These are phyloP conservation scores for Chrysolina oricalcia DNA, from an alignment of 2,888 invertebrate species.

Conservation along the genomic window DNA sequence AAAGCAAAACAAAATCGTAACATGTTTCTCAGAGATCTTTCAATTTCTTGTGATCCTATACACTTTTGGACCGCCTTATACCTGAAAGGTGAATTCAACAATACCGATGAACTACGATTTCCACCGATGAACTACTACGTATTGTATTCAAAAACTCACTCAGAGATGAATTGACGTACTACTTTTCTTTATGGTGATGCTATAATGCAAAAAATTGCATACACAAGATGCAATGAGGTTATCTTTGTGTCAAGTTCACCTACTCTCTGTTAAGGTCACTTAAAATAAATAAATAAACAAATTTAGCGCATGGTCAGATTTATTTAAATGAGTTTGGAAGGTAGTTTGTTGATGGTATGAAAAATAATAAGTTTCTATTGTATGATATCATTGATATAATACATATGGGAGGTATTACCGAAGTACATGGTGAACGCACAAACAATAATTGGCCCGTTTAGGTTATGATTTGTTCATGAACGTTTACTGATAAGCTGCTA, in stretches of 20 bases:
- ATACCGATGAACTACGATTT: slow-evolving; percentile 27
- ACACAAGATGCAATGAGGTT: slow-evolving; percentile 32
- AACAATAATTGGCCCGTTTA: background rate
- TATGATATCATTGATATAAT: background rate
- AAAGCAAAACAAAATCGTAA: slow-evolving; percentile 20
- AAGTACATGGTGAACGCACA: background rate
- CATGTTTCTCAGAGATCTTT: slow-evolving; percentile 31
- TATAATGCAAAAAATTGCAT: slow-evolving; percentile 23
- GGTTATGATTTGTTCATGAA: no score
- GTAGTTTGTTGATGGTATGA: background rate
- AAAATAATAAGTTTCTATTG: background rate
- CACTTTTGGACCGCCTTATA: slow-evolving; percentile 33
- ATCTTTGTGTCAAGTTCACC: slow-evolving; percentile 35
- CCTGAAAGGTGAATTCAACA: slow-evolving; percentile 9
- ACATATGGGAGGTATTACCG: background rate
- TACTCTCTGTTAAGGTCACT: slow-evolving; percentile 30
- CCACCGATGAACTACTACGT: slow-evolving; percentile 26
- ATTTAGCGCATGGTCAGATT: slow-evolving; percentile 33
- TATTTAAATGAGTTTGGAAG: slow-evolving; percentile 8
- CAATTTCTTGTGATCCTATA: slow-evolving; percentile 28
- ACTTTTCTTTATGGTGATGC: slow-evolving; percentile 7
- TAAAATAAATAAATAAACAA: slow-evolving; percentile 33
- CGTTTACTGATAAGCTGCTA: no score
- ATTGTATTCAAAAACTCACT: slow-evolving; percentile 30
- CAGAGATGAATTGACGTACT: slow-evolving; percentile 1